Evolutionary conservation across 2,113 vertebrate genomes (phyloP).

Genomic region (Irena cyanogastra): DNA sequence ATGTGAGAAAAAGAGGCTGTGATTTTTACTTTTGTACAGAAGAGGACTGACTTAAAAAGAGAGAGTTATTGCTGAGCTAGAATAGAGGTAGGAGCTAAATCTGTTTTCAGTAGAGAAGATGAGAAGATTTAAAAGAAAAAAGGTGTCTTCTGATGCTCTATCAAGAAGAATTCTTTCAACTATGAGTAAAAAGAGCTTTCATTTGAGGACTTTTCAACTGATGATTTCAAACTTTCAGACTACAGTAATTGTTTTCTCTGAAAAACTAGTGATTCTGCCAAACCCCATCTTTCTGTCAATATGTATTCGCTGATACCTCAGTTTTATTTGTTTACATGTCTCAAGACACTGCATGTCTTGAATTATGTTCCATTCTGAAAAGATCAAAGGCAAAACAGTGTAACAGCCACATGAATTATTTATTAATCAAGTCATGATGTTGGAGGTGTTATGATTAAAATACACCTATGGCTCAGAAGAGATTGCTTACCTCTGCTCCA

Average conservation of each 20-base stretch:
- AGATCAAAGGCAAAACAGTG: not conserved
- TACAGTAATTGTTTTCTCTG: not conserved
- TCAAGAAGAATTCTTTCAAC: not conserved
- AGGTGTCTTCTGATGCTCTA: not conserved
- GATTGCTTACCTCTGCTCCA: not conserved
- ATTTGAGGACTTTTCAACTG: not conserved
- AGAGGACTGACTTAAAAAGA: not conserved
- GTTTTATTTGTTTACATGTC: not conserved
- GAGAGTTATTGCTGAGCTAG: not conserved
- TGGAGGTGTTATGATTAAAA: not conserved
- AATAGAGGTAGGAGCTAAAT: not conserved
- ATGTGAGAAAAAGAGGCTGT: not conserved
- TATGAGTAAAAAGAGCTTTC: not conserved
- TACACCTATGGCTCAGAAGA: not conserved
- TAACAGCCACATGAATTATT: not conserved
- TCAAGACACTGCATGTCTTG: not conserved
- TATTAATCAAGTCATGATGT: not conserved
- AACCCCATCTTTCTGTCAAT: not conserved
- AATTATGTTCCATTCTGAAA: not conserved
- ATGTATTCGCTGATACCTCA: not conserved
- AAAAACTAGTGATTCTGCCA: not conserved
- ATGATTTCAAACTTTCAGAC: not conserved
- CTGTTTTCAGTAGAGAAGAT: not conserved
- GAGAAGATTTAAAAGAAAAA: constrained; percentile 1
- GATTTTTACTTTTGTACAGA: not conserved